Percentiles rank a stretch among this genome's conserved stretches.
Conservation (phyloP, 2,113 vertebrate species). For the Penelope pileata region DNA sequence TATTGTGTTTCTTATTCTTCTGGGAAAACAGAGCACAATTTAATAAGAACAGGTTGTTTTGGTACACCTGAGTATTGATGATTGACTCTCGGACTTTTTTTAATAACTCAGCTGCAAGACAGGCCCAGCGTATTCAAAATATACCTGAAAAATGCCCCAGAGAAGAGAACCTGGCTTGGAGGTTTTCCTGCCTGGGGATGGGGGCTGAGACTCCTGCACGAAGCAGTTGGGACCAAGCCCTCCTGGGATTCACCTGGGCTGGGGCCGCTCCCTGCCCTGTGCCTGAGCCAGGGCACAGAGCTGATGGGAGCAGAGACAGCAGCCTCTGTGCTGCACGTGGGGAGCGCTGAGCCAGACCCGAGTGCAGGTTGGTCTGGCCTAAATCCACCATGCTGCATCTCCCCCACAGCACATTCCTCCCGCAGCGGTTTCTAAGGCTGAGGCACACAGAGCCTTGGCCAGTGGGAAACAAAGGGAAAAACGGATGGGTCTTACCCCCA, state of each 20-base stretch:
- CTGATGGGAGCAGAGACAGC: rapidly evolving
- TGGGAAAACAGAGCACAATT: neutral
- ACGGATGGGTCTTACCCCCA: too few relatives aligned
- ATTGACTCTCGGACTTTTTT: constrained; percentile 39
- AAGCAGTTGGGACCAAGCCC: neutral
- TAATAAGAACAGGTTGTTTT: constrained; percentile 37
- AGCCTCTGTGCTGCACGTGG: rapidly evolving
- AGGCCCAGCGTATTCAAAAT: neutral
- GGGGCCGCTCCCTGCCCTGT: neutral
- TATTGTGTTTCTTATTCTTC: constrained; percentile 34
- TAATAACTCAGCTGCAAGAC: constrained; percentile 37
- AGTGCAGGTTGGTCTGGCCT: rapidly evolving
- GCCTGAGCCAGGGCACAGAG: neutral
- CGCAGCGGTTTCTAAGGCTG: rapidly evolving
- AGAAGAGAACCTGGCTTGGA: neutral
- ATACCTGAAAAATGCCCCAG: neutral
- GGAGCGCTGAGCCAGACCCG: rapidly evolving
- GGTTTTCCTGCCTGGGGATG: neutral
- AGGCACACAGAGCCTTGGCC: neutral
- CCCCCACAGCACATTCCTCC: neutral
- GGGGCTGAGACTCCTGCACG: neutral
- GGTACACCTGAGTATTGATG: neutral
- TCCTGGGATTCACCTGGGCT: too few relatives aligned
- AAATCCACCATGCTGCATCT: rapidly evolving
- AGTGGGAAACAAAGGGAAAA: too few relatives aligned